A percentile compares a stretch with the other conserved stretches of the same genome.
Evolutionary conservation across 1,140 invertebrate species (phyloP).

Genomic region (Anastrepha ludens): DNA sequence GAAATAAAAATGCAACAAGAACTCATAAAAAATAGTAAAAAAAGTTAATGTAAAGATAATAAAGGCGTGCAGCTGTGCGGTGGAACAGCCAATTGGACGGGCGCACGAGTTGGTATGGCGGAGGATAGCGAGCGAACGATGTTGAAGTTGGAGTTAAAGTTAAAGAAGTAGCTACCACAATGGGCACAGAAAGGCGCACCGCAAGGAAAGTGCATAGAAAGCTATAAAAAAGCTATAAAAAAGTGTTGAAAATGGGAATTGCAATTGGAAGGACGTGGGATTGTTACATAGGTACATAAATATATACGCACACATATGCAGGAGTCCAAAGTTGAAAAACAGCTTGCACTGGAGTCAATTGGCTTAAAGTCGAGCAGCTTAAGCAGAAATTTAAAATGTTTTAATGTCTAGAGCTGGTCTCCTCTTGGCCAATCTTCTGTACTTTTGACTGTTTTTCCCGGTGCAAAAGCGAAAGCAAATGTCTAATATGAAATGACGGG

Average conservation of each 20-base stretch:
- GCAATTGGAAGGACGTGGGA: not conserved
- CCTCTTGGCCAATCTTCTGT: too few species aligned
- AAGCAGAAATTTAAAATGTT: not conserved
- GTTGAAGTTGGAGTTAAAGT: not conserved
- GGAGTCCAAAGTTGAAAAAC: not conserved
- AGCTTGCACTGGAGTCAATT: not conserved
- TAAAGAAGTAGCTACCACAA: not conserved
- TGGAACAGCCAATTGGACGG: not conserved
- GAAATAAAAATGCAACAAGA: not conserved
- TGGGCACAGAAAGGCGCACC: not conserved
- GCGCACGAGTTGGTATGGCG: not conserved
- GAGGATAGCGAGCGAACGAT: not conserved
- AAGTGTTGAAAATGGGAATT: conserved; percentile 17
- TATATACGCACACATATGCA: not conserved
- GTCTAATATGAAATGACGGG: not conserved
- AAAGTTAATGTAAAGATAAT: not conserved
- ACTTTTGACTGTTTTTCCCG: not conserved
- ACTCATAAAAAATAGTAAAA: not conserved
- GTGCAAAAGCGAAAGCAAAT: not conserved
- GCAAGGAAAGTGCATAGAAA: not conserved
- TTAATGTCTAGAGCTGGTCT: not conserved
- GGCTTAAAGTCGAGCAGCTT: not conserved
- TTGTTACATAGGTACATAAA: not conserved
- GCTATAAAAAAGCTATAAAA: not conserved
- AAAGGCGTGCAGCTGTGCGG: not conserved